A percentile compares a stretch with the other conserved stretches of the same genome.
phyloP scores from a whole-genome alignment of 2,888 invertebrate species.

The Dynastes hyllus region DNA sequence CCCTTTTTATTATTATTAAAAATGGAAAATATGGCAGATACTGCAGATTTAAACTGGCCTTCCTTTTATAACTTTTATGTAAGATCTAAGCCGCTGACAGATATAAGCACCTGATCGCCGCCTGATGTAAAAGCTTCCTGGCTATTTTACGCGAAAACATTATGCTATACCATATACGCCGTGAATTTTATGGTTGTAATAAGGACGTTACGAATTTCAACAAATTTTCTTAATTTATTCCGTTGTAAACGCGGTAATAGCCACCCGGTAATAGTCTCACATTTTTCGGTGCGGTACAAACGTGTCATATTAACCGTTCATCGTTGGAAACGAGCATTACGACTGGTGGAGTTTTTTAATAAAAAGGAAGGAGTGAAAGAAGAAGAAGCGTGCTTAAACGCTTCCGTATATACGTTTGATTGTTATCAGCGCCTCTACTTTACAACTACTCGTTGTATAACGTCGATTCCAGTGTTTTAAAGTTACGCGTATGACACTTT shows the following conservation, averaged over 20 bases:
- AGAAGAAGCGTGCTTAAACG: background rate
- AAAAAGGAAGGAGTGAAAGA: background rate
- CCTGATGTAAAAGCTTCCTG: too few relatives aligned
- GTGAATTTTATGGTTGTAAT: background rate
- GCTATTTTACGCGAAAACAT: background rate
- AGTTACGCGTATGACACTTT: constrained; percentile 5
- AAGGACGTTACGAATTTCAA: constrained; percentile 17
- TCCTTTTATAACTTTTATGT: too few relatives aligned
- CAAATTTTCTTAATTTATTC: constrained; percentile 27
- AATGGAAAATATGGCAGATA: too few relatives aligned
- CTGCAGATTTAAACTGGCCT: too few relatives aligned
- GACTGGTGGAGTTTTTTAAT: background rate
- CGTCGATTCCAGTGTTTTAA: background rate
- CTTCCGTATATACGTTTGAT: constrained; percentile 28
- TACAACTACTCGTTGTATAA: background rate
- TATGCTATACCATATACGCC: background rate
- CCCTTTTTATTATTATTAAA: too few relatives aligned
- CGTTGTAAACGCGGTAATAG: background rate
- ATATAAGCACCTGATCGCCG: too few relatives aligned
- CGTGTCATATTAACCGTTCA: constrained; percentile 24
- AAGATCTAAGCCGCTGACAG: too few relatives aligned
- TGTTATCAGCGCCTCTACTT: constrained; percentile 21
- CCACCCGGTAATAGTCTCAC: constrained; percentile 3
- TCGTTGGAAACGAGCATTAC: background rate
- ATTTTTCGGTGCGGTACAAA: constrained; percentile 29